Base-by-base conservation (phyloP, 2,888 invertebrate species). In the Cephus runcator region DNA sequence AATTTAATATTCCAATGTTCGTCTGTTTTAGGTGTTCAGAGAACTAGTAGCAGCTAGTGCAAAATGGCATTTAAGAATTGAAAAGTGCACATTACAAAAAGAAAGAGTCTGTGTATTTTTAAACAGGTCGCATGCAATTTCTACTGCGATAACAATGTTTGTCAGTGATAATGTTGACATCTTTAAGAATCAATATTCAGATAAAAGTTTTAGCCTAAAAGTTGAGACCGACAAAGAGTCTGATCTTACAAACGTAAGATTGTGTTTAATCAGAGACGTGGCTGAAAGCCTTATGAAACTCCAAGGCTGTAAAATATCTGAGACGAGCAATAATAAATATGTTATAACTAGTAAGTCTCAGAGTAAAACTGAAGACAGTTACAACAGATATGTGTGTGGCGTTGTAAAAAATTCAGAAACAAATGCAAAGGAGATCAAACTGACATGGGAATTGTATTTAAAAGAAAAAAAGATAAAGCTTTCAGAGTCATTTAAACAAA, bases 341-440 rank as follows among this genome's bases (percentile, higher is more conserved):
- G 80, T 90, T 73, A 88, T 92, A 69, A 91, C 91, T 3, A 87
- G 88, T 75, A 94, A 93, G 83, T 93, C 93, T 15, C 83, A 91
- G 77, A 89, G 91, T 33, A 87, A 82, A 76, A 87, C 83, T 73
- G 80, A 85, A n/a, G 82, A 85, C 11, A 84, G 85, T 73, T 85
- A 84, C 77, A 83, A 83, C 73, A 84, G 88, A 56, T 85, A 93
- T 69, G 83, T 93, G 9, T 95, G 95, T 90, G 95, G 95, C 2
- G 92, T 94, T 36, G 95, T 95, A 2, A 89, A 94, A 36, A 95
- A 94, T 92, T 89, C 92, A 11, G 91, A 92, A 79, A 92, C 92
- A n/a, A 93, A 93, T 79, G 88, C 89, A 34, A 94, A 94, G 89
- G 94, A 94, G 86, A 91, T 81, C 3, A 79, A 79, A 69, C 86